Evolutionary conservation across 2,888 invertebrate genomes (phyloP).

Genomic region (Dendrolimus houi): DNA sequence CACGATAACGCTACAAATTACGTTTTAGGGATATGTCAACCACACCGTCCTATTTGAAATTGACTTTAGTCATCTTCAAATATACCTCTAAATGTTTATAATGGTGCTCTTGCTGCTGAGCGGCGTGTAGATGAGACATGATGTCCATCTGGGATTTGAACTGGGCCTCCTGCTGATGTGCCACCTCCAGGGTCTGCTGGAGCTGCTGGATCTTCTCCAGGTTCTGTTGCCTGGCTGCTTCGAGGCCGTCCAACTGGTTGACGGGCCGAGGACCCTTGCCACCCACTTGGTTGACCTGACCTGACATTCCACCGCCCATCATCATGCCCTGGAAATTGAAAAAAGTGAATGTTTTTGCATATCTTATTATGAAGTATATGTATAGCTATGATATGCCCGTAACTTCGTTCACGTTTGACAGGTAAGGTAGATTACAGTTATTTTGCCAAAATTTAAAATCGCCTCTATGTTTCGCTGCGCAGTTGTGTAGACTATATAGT

Average conservation of each 20-base stretch:
- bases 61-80: no score
- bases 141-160: constrained; percentile 87
- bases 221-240: constrained; percentile 86
- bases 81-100: constrained; percentile 83
- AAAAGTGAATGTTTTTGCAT: not conserved
- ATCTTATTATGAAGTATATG: no score
- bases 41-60: no score
- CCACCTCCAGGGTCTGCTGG: constrained; percentile 86
- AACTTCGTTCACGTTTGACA: no score
- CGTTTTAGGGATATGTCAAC: no score
- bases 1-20: no score
- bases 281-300: constrained; percentile 39
- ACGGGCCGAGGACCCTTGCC: constrained; percentile 46
- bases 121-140: constrained; percentile 82
- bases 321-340: constrained; percentile 47
- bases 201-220: constrained; percentile 84
- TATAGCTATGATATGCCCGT: no score
- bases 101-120: constrained; percentile 88
- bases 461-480: no score
- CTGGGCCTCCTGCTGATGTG: constrained; percentile 84
- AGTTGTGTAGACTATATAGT: no score
- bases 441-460: no score
- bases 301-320: constrained; percentile 51
- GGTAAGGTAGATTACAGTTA: no score
- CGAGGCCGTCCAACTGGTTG: constrained; percentile 75